phyloP scores from a whole-genome alignment of 2,797 vertebrate species.

The Gymnoscopelus microlampas region DNA sequence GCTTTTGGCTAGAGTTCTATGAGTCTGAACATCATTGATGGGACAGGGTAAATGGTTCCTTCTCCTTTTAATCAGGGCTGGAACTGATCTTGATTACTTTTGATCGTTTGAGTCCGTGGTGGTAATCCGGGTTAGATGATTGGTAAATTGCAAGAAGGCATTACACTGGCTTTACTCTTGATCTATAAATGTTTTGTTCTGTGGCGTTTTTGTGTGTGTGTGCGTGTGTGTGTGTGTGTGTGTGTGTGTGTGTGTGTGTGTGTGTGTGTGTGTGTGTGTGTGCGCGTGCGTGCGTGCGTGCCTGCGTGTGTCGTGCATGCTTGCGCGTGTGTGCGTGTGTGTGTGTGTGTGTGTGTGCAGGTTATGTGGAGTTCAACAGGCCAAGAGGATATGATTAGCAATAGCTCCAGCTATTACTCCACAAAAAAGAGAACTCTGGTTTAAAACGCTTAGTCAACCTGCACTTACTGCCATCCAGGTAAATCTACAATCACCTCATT shows the following conservation, averaged over 20 bases:
- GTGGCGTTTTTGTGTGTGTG: neutral
- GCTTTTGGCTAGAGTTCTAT: neutral
- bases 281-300: constrained; percentile 15
- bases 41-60: constrained; percentile 21
- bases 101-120: constrained; percentile 36
- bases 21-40: constrained; percentile 26
- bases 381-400: constrained; percentile 3
- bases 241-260: constrained; percentile 21
- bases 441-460: neutral
- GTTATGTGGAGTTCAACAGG: constrained; percentile 20
- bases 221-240: neutral
- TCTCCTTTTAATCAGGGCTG: constrained; percentile 15
- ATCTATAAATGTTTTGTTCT: constrained; percentile 6
- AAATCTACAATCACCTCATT: neutral
- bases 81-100: constrained; percentile 27
- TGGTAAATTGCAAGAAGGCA: constrained; percentile 22
- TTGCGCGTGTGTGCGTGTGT: constrained; percentile 9
- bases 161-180: neutral
- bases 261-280: neutral
- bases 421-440: neutral
- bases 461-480: neutral
- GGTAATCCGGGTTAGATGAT: constrained; percentile 37
- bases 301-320: too few relatives aligned
- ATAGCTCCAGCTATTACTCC: neutral
- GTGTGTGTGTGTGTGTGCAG: neutral